Conservation (phyloP, 2,797 vertebrate genomes). For the Tamandua tetradactyla region DNA sequence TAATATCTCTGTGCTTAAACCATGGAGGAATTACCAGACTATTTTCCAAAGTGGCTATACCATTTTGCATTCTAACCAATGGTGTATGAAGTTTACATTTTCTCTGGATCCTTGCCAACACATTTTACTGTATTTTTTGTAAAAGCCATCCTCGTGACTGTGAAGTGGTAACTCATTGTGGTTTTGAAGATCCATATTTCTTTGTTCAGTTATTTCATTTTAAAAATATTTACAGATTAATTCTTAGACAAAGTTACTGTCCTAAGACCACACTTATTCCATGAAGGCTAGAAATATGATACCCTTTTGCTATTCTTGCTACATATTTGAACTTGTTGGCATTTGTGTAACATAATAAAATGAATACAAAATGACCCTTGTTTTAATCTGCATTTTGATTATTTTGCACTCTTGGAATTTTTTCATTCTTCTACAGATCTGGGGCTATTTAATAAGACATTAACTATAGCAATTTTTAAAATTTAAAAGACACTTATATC, state of each 20-base stretch:
- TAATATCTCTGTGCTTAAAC: background rate
- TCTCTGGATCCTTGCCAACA: background rate
- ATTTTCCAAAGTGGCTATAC: background rate
- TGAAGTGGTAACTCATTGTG: background rate
- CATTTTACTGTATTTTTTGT: background rate
- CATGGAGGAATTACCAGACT: background rate
- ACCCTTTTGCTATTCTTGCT: background rate
- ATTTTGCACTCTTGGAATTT: constrained; percentile 52
- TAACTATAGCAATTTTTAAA: constrained; percentile 67
- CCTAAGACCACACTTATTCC: background rate
- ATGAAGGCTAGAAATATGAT: background rate
- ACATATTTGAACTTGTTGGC: background rate
- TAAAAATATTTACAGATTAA: background rate
- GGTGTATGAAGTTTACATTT: background rate
- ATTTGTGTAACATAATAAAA: constrained; percentile 60
- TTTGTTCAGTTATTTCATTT: background rate
- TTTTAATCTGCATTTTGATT: constrained; percentile 65
- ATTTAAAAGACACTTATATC: constrained; percentile 74
- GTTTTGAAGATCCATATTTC: background rate
- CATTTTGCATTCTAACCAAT: background rate
- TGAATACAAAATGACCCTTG: constrained; percentile 40
- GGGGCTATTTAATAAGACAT: constrained; percentile 63
- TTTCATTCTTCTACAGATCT: constrained; percentile 50
- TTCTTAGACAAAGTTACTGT: background rate
- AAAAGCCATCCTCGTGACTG: background rate